Evolutionary conservation across 2,797 vertebrate species (phyloP), one percentile per base, ranked within the genome.

Genomic region (Notolabrus celidotus): DNA sequence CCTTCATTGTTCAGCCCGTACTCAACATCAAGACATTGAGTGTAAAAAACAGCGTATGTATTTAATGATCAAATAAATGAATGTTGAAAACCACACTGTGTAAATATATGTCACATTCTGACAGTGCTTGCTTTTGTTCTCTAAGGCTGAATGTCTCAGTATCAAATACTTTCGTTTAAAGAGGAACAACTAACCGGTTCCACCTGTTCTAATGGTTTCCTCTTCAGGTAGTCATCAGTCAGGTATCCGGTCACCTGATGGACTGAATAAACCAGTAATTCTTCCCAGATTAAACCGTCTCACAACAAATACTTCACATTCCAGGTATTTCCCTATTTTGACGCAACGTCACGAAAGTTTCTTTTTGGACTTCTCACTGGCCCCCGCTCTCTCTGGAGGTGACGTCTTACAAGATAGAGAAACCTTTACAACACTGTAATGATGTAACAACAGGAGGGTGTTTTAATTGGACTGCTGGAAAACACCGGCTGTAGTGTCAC

Each of bases 401-500:
- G 66, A 78, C 23, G 1, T 73, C 12, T 6, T 1, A 9, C 19
- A 62, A 54, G 41, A 41, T 47, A 61, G 7, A 2, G 10, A 5
- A 7, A 31, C n/a, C 15, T 10, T 16, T 0, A 42, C 42, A 0
- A 31, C 41, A 22, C 36, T 43, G 9, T 0, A 12, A n/a, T 67
- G 25, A 55, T 0, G 7, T 5, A 34, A 56, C 19, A 16, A 2
- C 23, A 20, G 8, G 2, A 16, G n/a, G 15, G 25, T 39, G 52
- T 17, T 64, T 45, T 16, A 5, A 0, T 31, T 38, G 10, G 5
- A 51, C 25, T 41, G 17, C 58, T 16, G 22, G 49, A 47, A 79
- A 77, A 65, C 38, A 69, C 63, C 16, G 22, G 57, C 12, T 43
- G 59, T 22, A 15, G 33, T 11, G 12, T 19, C 31, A 22, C 23